Evolutionary conservation across 2,113 vertebrate genomes (phyloP).

Genomic region (Mormyrus lacerda): DNA sequence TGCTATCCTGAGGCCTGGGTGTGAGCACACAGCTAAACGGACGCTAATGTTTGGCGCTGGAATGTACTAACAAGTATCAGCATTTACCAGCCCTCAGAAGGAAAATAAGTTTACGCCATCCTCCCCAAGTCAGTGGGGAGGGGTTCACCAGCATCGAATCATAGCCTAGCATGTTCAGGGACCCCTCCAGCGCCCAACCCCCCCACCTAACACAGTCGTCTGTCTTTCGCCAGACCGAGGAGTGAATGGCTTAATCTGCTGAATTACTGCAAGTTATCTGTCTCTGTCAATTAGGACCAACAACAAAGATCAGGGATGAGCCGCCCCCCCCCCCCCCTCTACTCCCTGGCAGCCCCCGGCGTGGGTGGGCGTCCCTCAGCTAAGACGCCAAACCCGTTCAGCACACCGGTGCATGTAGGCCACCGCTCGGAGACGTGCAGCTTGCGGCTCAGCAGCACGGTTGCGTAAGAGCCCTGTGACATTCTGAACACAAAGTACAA

Average conservation of each 20-base stretch:
- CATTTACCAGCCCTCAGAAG: conserved; percentile 17
- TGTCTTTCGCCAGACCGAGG: conserved; percentile 51
- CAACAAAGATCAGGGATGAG: conserved; percentile 24
- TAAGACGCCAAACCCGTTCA: conserved; percentile 1
- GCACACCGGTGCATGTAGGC: background rate
- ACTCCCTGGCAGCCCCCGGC: background rate
- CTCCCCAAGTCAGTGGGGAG: background rate
- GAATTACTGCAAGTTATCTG: conserved; percentile 61
- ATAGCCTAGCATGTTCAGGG: background rate
- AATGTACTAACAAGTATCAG: conserved; percentile 25
- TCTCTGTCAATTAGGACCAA: conserved; percentile 52
- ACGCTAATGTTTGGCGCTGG: background rate
- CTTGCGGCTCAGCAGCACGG: background rate
- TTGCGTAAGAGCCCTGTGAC: background rate
- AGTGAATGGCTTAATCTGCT: conserved; percentile 59
- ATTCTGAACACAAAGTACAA: background rate
- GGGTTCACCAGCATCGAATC: conserved; percentile 7
- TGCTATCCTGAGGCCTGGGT: background rate
- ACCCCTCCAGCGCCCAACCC: background rate
- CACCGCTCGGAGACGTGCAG: background rate
- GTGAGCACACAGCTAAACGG: background rate
- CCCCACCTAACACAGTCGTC: conserved; percentile 39
- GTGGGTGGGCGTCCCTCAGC: conserved; percentile 20
- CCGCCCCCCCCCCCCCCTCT: background rate
- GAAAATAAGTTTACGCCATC: background rate